Conservation (phyloP, 2,113 vertebrate species). For the Meriones unguiculatus region DNA sequence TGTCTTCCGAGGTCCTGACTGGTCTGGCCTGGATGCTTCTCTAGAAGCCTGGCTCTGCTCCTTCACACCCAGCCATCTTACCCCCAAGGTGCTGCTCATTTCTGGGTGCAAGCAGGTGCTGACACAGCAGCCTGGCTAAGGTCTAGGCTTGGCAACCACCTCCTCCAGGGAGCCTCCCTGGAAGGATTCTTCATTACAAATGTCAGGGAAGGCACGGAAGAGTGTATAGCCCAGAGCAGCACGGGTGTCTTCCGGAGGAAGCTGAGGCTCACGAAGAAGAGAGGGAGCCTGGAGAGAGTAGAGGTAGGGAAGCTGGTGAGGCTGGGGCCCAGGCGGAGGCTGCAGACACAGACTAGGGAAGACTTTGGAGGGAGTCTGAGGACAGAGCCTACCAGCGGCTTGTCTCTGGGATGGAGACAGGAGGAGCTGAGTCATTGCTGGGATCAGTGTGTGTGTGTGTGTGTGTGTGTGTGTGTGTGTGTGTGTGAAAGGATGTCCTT, state of each 20-base stretch:
- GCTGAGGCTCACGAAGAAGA: not conserved
- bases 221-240: not conserved
- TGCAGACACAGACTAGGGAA: not conserved
- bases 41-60: not conserved
- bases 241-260: not conserved
- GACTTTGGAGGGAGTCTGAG: not conserved
- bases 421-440: not conserved
- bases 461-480: too few relatives aligned
- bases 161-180: slow-evolving; percentile 34
- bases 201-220: not conserved
- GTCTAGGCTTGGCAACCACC: not conserved
- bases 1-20: not conserved
- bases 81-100: not conserved
- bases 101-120: not conserved
- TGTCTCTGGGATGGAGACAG: not conserved
- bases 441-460: too few relatives aligned
- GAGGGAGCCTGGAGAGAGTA: not conserved
- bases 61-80: not conserved
- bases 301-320: not conserved
- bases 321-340: not conserved
- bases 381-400: too few relatives aligned
- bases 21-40: not conserved
- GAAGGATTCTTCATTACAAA: not conserved
- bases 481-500: fast-evolving
- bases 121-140: not conserved